phyloP scores from a whole-genome alignment of 2,888 invertebrate genomes.

The Baccha elongata region DNA sequence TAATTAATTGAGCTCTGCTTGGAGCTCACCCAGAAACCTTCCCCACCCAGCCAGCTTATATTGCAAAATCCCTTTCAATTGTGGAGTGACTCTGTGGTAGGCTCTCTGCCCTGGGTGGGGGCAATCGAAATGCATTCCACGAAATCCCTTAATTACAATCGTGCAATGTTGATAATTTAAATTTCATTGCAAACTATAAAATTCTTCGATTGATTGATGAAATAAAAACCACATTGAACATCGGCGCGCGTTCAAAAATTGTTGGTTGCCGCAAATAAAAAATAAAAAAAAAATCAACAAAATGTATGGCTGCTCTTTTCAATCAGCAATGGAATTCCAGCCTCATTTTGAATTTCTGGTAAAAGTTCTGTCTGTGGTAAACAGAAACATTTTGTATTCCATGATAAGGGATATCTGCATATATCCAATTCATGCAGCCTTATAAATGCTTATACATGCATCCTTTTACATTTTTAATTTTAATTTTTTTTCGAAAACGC shows the following conservation, averaged over 20 bases:
- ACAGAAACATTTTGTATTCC: constrained; percentile 31
- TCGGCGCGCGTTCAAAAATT: constrained; percentile 35
- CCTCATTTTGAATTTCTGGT: constrained; percentile 46
- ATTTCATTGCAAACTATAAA: constrained; percentile 71
- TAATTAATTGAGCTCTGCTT: constrained; percentile 48
- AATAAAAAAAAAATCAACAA: constrained; percentile 19
- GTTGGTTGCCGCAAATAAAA: constrained; percentile 10
- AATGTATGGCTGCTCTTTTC: constrained; percentile 39
- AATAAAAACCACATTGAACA: constrained; percentile 64
- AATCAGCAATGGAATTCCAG: constrained; percentile 55
- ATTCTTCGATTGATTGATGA: constrained; percentile 73
- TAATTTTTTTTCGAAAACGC: not conserved
- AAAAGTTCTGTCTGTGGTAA: constrained; percentile 33
- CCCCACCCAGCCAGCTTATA: not conserved
- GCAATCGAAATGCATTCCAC: constrained; percentile 27
- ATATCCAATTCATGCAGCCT: not conserved
- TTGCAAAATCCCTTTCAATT: not conserved
- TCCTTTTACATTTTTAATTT: constrained; percentile 55
- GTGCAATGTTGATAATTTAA: constrained; percentile 70
- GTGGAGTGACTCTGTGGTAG: not conserved
- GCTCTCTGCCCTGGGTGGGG: not conserved
- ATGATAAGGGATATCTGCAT: constrained; percentile 25
- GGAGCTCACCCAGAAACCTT: no score
- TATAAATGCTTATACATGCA: constrained; percentile 1
- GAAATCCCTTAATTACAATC: constrained; percentile 69